A percentile compares a stretch with the other conserved stretches of the same genome.
Evolutionary conservation across 2,113 vertebrate genomes (phyloP).

Genomic region (Budorcas taxicolor): DNA sequence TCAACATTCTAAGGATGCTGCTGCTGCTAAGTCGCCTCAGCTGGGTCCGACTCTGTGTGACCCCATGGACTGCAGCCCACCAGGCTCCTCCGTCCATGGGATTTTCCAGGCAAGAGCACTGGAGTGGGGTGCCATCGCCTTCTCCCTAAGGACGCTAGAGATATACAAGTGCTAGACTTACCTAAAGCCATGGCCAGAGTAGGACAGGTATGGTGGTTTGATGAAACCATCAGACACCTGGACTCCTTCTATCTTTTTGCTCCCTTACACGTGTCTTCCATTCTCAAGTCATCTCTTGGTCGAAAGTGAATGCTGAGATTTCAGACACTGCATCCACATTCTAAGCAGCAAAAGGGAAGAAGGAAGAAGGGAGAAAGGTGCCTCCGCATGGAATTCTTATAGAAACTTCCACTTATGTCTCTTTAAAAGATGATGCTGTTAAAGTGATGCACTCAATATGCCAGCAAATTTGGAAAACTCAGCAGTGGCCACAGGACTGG

Average conservation of each 20-base stretch:
- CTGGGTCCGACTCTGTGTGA: accelerated
- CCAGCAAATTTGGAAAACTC: not conserved
- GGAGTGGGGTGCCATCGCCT: not conserved
- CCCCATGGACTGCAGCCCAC: not conserved
- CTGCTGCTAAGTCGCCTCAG: not conserved
- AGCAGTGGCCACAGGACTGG: not conserved
- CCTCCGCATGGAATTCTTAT: not conserved
- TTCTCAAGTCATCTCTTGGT: not conserved
- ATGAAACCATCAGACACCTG: not conserved
- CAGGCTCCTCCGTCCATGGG: not conserved
- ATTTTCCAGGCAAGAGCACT: not conserved
- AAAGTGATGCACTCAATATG: not conserved
- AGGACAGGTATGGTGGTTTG: not conserved
- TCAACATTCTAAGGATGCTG: not conserved
- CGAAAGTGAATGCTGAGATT: not conserved
- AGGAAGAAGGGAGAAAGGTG: not conserved
- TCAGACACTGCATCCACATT: not conserved
- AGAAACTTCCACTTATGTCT: not conserved
- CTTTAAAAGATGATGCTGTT: not conserved
- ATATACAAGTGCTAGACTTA: not conserved
- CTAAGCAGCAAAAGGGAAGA: not conserved
- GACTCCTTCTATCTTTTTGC: not conserved
- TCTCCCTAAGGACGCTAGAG: not conserved
- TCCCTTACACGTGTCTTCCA: not conserved
- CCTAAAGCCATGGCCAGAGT: not conserved